Base-by-base conservation (phyloP, 2,113 vertebrate species). In the Pardalotus punctatus region DNA sequence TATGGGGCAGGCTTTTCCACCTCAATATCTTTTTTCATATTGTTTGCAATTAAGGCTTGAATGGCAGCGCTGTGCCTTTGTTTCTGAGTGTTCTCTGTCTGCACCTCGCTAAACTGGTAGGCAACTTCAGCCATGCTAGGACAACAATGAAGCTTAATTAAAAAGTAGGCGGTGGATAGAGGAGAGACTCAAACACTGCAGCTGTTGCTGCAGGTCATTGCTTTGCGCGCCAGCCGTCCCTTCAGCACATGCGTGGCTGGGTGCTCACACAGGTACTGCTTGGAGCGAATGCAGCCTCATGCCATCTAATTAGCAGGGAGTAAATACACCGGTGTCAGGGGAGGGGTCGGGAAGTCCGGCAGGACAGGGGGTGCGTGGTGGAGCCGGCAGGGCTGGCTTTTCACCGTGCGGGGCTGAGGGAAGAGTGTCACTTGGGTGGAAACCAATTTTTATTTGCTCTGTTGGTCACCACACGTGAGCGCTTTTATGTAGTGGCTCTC, bases 191-290 rank as follows among this genome's bases (percentile, higher is more conserved):
- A 10, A 22, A 45, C 31, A 4, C 54, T 28, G 92, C 53, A 67
- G 81, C 77, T 89, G 64, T n/a, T 83, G 54, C 45, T 73, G 76
- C 40, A 56, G 35, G 53, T 86, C 20, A 8, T 35, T 22, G 36
- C 0, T 1, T 11, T 11, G 69, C n/a, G 35, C 5, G 4, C 33
- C 89, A 40, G 79, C 61, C 85, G 73, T 77, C 45, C 0, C 11
- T 6, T 12, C 0, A 0, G 35, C 67, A 14, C 1, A 0, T 1
- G 38, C 24, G n/a, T 42, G 79, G 14, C 86, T 62, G 47, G 65
- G 47, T 20, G n/a, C 47, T 29, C 42, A 2, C 70, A 13, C 4
- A 66, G 74, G 70, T 71, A 18, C 70, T 11, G 25, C 28, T 77
- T 5, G 2, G 13, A 76, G 79, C 53, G 23, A 6, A 2, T 2